phyloP scores from a whole-genome alignment of 1,140 invertebrate genomes.

The Drosophila obscura region DNA sequence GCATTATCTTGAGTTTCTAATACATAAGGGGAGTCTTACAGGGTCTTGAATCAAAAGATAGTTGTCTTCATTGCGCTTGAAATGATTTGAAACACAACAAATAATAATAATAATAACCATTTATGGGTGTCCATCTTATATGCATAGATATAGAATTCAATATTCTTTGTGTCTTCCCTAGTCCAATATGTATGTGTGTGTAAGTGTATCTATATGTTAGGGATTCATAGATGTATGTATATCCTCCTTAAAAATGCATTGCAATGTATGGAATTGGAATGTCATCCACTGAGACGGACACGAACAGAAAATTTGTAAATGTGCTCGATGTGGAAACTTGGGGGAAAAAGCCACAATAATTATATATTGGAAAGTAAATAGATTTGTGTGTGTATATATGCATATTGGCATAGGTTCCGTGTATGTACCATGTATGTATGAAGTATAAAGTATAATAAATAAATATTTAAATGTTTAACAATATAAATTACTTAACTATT shows the following conservation, averaged over 20 bases:
- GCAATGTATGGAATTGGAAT: constrained; percentile 76
- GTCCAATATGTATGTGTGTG: constrained; percentile 42
- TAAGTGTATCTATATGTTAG: constrained; percentile 31
- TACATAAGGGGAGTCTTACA: constrained; percentile 46
- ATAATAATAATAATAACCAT: constrained; percentile 18
- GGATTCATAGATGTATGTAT: constrained; percentile 20
- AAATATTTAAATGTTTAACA: constrained; percentile 77
- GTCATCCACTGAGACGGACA: constrained; percentile 38
- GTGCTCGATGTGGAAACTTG: constrained; percentile 46
- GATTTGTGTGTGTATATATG: constrained; percentile 61
- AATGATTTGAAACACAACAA: neutral
- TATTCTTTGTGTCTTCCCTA: constrained; percentile 74
- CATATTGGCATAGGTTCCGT: constrained; percentile 46
- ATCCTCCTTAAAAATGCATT: constrained; percentile 47
- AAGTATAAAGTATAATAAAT: constrained; percentile 48
- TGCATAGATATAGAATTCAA: constrained; percentile 41
- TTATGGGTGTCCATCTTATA: constrained; percentile 32
- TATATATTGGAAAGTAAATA: constrained; percentile 41
- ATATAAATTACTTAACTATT: constrained; percentile 27
- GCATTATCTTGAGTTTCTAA: constrained; percentile 17
- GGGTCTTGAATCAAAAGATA: constrained; percentile 51
- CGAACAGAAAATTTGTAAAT: constrained; percentile 34
- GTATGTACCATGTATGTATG: constrained; percentile 1
- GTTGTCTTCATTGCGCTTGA: constrained; percentile 14
- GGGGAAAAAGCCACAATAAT: constrained; percentile 55